Base-by-base conservation (phyloP, 2,888 invertebrate species). In the Elaeidobius kamerunicus region DNA sequence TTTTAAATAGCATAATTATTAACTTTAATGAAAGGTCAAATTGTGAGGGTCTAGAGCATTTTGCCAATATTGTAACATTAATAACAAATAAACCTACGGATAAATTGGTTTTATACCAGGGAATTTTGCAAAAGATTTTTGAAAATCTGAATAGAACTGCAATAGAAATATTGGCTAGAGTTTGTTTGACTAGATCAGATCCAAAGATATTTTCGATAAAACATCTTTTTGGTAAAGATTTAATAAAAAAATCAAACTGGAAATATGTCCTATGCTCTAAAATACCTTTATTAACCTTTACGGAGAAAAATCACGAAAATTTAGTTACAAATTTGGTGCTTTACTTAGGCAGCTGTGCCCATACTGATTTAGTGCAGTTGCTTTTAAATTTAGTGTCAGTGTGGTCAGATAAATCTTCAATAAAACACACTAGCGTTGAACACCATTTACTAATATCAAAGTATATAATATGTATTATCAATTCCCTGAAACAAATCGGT, bases 391-490 rank as follows among this genome's bases (percentile, higher is more conserved):
- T 89, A 23, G 63, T 84, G 2, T 75, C 76, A 1, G 75, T 84
- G 11, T 91, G 91, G 91, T 75, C 84, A 0, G 83, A 85, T 61
- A 80, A 82, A 16, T 79, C 78, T 43, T 75, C 82, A 0, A 68
- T 83, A 7, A 79, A 79, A 43, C 81, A 83, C 12, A 78, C 83
- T 0, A 80, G 84, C 50, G 69, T 83, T 6, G 79, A 82, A 28
- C 88, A 89, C 59, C 88, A 88, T 62, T 72, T 86, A 58, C 85
- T 82, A 58, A 73, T 88, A 2, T 82, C 86, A 0, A 83, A 86
- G 67, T 64, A 85, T 18, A 74, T 90, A 1, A 69, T 89, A 11
- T 63, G 82, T 12, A 73, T 79, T 0, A 71, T 79, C 0, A 80
- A 78, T 60, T 78, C 76, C 60, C 67, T 78, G 44, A 72, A 73